Evolutionary conservation across 2,113 vertebrate species (phyloP).

Genomic region (Tragelaphus scriptus): DNA sequence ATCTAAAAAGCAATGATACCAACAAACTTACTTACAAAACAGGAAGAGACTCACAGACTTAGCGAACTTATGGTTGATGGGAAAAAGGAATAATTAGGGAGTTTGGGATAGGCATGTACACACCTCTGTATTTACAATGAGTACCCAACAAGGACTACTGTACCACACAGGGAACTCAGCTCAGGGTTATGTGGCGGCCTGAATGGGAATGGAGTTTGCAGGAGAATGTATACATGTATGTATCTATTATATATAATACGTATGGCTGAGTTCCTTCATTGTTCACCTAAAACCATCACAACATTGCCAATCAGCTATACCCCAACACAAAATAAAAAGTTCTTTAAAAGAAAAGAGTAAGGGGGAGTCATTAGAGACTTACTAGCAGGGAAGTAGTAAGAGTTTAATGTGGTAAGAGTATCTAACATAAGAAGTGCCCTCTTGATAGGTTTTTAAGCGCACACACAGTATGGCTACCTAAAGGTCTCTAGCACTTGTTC

Average conservation of each 20-base stretch:
- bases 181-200: background rate
- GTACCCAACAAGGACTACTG: background rate
- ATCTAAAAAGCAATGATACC: background rate
- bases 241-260: background rate
- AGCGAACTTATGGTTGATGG: fast-evolving
- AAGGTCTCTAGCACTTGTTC: background rate
- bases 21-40: background rate
- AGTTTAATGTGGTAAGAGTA: background rate
- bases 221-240: background rate
- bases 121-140: fast-evolving
- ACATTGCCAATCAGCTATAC: background rate
- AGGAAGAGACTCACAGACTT: background rate
- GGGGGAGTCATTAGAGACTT: background rate
- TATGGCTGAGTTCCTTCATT: background rate
- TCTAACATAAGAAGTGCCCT: background rate
- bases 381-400: background rate
- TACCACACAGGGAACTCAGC: fast-evolving
- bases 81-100: background rate
- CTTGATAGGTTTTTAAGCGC: background rate
- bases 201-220: background rate
- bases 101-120: background rate
- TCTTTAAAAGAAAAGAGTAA: background rate
- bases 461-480: background rate
- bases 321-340: background rate
- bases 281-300: background rate